A percentile compares a stretch with the other conserved stretches of the same genome.
phyloP scores from a whole-genome alignment of 2,888 invertebrate species.

The Microctonus hyperodae region DNA sequence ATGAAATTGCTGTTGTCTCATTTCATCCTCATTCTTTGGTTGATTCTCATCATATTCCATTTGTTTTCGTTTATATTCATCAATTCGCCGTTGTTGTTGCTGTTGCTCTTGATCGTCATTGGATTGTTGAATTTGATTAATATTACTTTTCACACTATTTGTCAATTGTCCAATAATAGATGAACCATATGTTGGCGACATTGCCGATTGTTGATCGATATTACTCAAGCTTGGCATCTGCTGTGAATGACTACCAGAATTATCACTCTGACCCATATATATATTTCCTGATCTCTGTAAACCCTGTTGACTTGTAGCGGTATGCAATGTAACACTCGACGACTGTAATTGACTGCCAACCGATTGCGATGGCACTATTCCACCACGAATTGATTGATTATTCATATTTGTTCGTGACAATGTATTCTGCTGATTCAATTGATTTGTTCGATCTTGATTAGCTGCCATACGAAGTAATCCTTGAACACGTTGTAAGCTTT shows the following conservation, averaged over 20 bases:
- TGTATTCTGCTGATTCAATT: conserved; percentile 48
- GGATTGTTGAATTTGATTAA: conserved; percentile 37
- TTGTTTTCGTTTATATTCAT: conserved; percentile 67
- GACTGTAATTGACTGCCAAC: conserved; percentile 58
- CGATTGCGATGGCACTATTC: conserved; percentile 56
- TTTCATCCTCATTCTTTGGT: conserved; percentile 64
- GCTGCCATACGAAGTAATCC: conserved; percentile 65
- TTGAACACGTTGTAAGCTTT: conserved; percentile 64
- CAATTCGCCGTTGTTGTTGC: conserved; percentile 65
- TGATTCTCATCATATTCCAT: conserved; percentile 67
- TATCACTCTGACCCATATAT: conserved; percentile 45
- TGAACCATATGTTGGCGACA: conserved; percentile 46
- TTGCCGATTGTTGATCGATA: conserved; percentile 41
- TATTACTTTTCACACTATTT: conserved; percentile 46
- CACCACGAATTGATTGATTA: conserved; percentile 55
- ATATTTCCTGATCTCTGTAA: conserved; percentile 41
- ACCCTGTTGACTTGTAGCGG: conserved; percentile 52
- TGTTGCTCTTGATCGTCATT: conserved; percentile 64
- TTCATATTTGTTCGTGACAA: conserved; percentile 48
- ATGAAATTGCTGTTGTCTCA: conserved; percentile 58
- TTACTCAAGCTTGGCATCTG: conserved; percentile 34
- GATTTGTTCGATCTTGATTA: conserved; percentile 52
- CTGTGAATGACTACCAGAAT: conserved; percentile 28
- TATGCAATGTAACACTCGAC: conserved; percentile 55
- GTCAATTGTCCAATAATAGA: conserved; percentile 45